phyloP scores from a whole-genome alignment of 2,113 vertebrate genomes.

The Elachura formosa region DNA sequence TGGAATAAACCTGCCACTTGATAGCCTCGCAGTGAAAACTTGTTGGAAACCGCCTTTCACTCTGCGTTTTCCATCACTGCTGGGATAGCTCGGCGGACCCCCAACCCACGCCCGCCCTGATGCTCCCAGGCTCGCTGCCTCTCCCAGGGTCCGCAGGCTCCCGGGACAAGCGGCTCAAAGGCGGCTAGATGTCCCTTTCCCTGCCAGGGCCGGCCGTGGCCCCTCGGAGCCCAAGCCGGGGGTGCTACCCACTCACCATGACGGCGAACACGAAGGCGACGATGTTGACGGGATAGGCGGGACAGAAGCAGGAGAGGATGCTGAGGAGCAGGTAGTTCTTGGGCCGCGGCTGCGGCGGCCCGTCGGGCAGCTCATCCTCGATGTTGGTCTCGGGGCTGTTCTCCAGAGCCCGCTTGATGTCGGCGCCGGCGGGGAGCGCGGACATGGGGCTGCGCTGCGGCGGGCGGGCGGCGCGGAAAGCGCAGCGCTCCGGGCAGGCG shows the following conservation, averaged over 20 bases:
- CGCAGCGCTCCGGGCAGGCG: constrained; percentile 63
- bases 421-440: constrained; percentile 50
- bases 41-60: not conserved
- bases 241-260: constrained; percentile 81
- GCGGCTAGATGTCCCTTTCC: not conserved
- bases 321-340: constrained; percentile 79
- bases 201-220: not conserved
- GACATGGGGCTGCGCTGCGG: constrained; percentile 66
- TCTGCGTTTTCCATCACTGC: not conserved
- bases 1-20: not conserved
- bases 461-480: constrained; percentile 48
- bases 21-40: not conserved
- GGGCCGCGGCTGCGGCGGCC: constrained; percentile 62
- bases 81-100: not conserved
- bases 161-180: not conserved
- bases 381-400: constrained; percentile 70
- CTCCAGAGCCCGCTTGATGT: constrained; percentile 74
- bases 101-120: not conserved
- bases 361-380: constrained; percentile 65
- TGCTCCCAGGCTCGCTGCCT: not conserved
- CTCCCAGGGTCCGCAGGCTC: accelerated
- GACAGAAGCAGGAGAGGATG: constrained; percentile 85
- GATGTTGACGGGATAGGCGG: constrained; percentile 84
- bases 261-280: constrained; percentile 83
- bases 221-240: not conserved